Percentiles rank a stretch among this genome's conserved stretches.
phyloP scores from a whole-genome alignment of 2,888 invertebrate genomes.

The Nasonovia ribisnigri region DNA sequence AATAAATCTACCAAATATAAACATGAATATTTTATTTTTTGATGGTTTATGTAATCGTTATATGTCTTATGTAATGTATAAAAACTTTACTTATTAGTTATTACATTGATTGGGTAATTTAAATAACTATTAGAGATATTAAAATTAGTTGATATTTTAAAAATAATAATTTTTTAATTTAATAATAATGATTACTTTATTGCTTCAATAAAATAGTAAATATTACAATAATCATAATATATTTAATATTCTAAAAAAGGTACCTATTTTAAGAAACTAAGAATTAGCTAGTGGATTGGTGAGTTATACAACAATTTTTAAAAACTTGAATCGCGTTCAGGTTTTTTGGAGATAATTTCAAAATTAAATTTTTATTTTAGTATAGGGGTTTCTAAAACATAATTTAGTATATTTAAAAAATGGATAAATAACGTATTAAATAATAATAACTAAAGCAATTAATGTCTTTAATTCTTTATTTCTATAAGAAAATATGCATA shows the following conservation, averaged over 20 bases:
- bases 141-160: not conserved
- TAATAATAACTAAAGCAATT: not conserved
- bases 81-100: not conserved
- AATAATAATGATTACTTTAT: not conserved
- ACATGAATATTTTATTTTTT: not conserved
- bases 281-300: not conserved
- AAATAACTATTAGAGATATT: not conserved
- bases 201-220: not conserved
- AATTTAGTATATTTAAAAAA: not conserved
- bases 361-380: not conserved
- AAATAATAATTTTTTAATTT: not conserved
- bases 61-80: not conserved
- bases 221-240: not conserved
- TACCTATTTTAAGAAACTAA: not conserved
- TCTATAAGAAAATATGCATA: not conserved
- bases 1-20: not conserved
- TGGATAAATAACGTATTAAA: not conserved
- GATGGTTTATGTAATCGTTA: not conserved
- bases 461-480: not conserved
- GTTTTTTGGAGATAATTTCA: not conserved
- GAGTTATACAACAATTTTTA: not conserved
- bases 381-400: not conserved
- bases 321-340: not conserved
- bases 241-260: not conserved
- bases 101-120: not conserved